Evolutionary conservation across 2,113 vertebrate species (phyloP).

Genomic region (Cottus gobio): DNA sequence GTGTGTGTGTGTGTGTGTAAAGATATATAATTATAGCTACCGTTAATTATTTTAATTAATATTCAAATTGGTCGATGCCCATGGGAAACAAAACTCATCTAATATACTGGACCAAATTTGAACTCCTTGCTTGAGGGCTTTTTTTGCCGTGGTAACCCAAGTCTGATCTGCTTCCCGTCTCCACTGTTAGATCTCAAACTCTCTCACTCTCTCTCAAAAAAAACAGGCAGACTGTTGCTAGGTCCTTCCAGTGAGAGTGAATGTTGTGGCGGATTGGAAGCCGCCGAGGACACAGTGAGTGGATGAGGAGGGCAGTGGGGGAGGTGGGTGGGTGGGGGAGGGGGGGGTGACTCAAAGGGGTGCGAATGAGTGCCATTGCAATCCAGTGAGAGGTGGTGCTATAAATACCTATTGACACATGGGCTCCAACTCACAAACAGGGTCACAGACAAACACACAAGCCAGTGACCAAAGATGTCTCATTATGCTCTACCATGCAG

Average conservation of each 20-base stretch:
- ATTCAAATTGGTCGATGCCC: constrained; percentile 49
- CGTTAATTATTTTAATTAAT: constrained; percentile 63
- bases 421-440: constrained; percentile 76
- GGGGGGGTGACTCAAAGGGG: constrained; percentile 52
- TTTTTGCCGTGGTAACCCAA: constrained; percentile 56
- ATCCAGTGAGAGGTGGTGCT: constrained; percentile 82
- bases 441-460: constrained; percentile 75
- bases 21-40: constrained; percentile 52
- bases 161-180: constrained; percentile 39
- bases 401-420: constrained; percentile 86
- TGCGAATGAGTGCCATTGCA: constrained; percentile 83
- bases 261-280: constrained; percentile 52
- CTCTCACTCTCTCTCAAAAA: neutral
- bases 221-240: constrained; percentile 55
- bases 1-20: constrained; percentile 16
- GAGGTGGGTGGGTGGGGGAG: constrained; percentile 6
- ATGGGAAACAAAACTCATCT: constrained; percentile 30
- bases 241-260: constrained; percentile 78
- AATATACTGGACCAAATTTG: constrained; percentile 40
- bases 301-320: constrained; percentile 10
- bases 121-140: constrained; percentile 12
- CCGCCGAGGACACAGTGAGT: constrained; percentile 25
- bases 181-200: constrained; percentile 35
- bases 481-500: constrained; percentile 52
- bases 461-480: constrained; percentile 53